Conservation (phyloP, 35 echinoderm and acorn worm genomes). For the Apostichopus japonicus region DNA sequence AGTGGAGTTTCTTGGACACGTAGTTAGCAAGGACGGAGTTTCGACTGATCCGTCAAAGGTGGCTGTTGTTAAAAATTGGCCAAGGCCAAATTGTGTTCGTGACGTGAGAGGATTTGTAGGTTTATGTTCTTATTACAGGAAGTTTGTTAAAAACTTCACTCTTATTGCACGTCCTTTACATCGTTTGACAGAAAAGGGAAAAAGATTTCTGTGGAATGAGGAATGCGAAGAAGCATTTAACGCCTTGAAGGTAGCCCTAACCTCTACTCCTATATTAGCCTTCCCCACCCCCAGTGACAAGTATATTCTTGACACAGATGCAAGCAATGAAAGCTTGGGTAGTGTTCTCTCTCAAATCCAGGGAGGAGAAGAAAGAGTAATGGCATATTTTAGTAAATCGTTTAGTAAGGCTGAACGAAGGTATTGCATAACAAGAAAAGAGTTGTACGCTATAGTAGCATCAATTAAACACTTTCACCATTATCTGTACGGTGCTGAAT, state of each 20-base stretch:
- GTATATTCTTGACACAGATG: slow-evolving; percentile 38
- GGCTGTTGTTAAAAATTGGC: slow-evolving; percentile 34
- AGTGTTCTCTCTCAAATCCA: slow-evolving; percentile 21
- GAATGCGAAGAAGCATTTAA: slow-evolving; percentile 25
- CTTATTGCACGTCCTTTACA: slow-evolving; percentile 9
- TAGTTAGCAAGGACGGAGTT: not conserved
- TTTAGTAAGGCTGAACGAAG: not conserved
- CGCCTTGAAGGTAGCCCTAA: not conserved
- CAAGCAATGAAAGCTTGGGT: slow-evolving; percentile 17
- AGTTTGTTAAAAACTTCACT: too few species aligned
- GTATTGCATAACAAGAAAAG: not conserved
- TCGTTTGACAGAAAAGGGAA: slow-evolving; percentile 27
- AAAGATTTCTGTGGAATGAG: slow-evolving; percentile 14
- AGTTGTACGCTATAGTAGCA: too few species aligned
- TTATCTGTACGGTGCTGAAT: too few species aligned
- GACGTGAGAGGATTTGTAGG: not conserved
- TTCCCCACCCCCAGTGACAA: not conserved
- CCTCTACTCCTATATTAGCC: slow-evolving; percentile 5
- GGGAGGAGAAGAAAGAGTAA: slow-evolving; percentile 41
- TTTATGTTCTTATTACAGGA: too few species aligned
- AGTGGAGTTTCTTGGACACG: slow-evolving; percentile 35
- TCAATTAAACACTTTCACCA: too few species aligned
- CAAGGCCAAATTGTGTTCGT: slow-evolving; percentile 23
- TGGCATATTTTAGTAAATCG: slow-evolving; percentile 46
- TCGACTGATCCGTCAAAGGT: slow-evolving; percentile 35